Conservation (phyloP, 2,888 invertebrate genomes). For the Trachelus stipa region DNA sequence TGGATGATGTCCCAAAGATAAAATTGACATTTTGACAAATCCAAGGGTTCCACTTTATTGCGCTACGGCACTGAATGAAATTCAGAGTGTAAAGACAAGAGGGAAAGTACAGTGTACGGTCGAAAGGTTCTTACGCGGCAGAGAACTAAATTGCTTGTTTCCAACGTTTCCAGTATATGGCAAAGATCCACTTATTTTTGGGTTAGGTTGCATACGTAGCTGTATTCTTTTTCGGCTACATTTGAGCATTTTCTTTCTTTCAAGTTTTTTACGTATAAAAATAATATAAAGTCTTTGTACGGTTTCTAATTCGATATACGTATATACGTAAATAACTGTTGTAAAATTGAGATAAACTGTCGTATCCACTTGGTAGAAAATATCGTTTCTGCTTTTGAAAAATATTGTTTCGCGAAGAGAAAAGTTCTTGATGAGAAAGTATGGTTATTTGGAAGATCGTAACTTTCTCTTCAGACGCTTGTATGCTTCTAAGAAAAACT, state of each 20-base stretch:
- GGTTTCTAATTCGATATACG: not conserved
- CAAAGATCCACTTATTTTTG: conserved; percentile 11
- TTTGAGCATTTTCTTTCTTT: not conserved
- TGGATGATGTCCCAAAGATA: not conserved
- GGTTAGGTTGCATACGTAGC: not conserved
- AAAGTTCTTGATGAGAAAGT: not conserved
- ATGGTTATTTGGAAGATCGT: not conserved
- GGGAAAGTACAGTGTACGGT: conserved; percentile 16
- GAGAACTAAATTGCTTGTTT: conserved; percentile 39
- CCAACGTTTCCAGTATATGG: conserved; percentile 23
- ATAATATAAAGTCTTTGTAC: not conserved
- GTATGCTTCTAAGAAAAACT: not conserved
- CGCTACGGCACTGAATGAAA: not conserved
- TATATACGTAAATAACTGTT: not conserved
- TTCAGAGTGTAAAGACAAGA: not conserved
- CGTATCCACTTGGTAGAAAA: not conserved
- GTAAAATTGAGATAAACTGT: not conserved
- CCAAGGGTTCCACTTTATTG: not conserved
- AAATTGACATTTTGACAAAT: not conserved
- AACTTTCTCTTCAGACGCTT: not conserved
- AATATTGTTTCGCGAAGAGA: not conserved
- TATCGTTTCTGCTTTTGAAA: too few relatives aligned
- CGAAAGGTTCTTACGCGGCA: conserved; percentile 35
- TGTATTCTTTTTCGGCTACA: not conserved
- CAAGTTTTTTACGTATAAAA: conserved; percentile 20